These are phyloP conservation scores for Artemia sinica DNA, from an alignment of 2,888 invertebrate species.

Conservation along the genomic window DNA sequence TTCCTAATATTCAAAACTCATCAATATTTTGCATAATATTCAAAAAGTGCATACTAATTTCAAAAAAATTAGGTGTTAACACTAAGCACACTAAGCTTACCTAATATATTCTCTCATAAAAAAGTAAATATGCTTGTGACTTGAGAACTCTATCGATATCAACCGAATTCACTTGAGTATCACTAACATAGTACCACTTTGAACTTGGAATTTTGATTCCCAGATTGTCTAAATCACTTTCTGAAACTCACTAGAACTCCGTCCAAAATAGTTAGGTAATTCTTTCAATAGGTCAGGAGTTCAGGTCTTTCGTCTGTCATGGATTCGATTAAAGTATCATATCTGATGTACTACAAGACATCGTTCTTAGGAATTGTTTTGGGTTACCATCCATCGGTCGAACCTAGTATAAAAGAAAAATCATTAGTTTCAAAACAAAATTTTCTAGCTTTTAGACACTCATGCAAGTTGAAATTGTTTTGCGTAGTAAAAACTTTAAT, in stretches of 20 bases:
- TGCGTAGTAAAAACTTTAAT: too few relatives aligned
- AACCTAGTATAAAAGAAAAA: background rate
- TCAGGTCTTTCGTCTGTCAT: background rate
- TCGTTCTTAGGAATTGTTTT: conserved; percentile 21
- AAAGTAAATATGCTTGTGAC: conserved; percentile 83
- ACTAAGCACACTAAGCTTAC: background rate
- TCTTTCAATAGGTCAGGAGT: background rate
- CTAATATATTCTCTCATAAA: conserved; percentile 77
- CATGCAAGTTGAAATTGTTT: background rate
- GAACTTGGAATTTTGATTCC: conserved; percentile 3
- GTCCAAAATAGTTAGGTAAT: background rate
- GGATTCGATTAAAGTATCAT: conserved; percentile 12
- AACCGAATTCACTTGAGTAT: conserved; percentile 65
- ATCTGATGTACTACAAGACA: background rate
- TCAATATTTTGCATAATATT: too few relatives aligned
- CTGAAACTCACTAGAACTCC: background rate
- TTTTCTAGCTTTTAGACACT: conserved; percentile 7
- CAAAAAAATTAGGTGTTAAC: too few relatives aligned
- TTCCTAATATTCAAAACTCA: too few relatives aligned
- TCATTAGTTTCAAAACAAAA: too few relatives aligned
- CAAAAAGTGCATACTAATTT: too few relatives aligned
- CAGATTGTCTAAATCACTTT: background rate
- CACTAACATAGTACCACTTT: conserved; percentile 86
- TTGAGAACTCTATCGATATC: conserved; percentile 58
- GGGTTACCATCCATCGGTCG: background rate